phyloP scores from a whole-genome alignment of 1,140 invertebrate genomes.

The Drosophila kepulauana region DNA sequence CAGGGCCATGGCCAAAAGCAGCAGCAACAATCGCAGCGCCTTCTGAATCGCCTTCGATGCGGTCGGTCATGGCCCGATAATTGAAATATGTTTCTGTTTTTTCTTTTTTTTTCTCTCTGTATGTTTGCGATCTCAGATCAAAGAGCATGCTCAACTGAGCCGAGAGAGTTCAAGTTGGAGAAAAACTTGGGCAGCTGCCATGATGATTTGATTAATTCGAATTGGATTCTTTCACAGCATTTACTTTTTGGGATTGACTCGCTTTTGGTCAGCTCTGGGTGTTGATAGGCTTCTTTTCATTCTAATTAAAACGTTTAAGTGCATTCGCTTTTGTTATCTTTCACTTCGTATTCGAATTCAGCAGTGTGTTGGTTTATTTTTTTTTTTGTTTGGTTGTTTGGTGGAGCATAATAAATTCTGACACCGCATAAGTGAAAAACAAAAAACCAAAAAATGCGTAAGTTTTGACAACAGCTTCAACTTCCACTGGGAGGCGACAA shows the following conservation, averaged over 20 bases:
- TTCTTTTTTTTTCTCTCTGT: background rate
- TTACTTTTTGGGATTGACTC: background rate
- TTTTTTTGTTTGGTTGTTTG: background rate
- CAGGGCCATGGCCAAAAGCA: constrained; percentile 34
- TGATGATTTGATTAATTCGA: constrained; percentile 81
- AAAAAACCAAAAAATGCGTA: constrained; percentile 27
- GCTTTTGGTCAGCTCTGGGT: background rate
- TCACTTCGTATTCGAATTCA: constrained; percentile 1
- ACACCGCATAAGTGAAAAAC: constrained; percentile 8
- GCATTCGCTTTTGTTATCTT: constrained; percentile 15
- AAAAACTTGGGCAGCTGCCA: constrained; percentile 29
- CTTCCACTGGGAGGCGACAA: constrained; percentile 26
- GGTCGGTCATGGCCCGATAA: constrained; percentile 74
- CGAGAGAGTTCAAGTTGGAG: constrained; percentile 15
- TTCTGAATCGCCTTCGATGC: constrained; percentile 59
- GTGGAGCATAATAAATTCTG: constrained; percentile 22
- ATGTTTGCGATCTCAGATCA: constrained; percentile 54
- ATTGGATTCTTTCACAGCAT: constrained; percentile 33
- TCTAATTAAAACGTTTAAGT: constrained; percentile 47
- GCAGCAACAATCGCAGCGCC: constrained; percentile 26
- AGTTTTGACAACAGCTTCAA: constrained; percentile 33
- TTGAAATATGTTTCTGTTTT: constrained; percentile 72
- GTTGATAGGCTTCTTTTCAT: constrained; percentile 33
- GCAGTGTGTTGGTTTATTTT: background rate
- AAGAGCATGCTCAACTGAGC: constrained; percentile 55